These are phyloP conservation scores for Pachypeltis micranthus DNA, from an alignment of 1,140 invertebrate species.

Conservation along the genomic window DNA sequence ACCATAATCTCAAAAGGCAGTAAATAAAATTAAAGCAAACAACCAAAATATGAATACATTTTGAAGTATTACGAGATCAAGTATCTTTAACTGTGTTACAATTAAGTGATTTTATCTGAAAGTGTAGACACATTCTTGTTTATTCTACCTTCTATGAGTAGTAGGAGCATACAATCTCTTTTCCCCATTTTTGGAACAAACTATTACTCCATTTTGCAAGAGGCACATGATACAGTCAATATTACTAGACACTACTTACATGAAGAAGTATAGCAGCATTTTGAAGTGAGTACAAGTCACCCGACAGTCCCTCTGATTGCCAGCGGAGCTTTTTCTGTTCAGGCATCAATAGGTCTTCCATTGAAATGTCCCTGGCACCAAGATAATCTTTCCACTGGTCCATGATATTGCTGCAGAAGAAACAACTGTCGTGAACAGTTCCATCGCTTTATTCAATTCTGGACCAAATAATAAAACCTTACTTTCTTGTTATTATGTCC, in stretches of 20 bases:
- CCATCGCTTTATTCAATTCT: not conserved
- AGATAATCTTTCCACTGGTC: not conserved
- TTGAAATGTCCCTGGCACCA: conserved; percentile 40
- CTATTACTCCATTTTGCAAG: not conserved
- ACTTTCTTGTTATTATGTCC: not conserved
- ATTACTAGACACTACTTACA: too few relatives aligned
- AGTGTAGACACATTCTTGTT: too few relatives aligned
- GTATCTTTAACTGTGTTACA: too few relatives aligned
- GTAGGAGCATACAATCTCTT: too few relatives aligned
- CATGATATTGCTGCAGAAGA: not conserved
- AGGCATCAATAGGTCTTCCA: conserved; percentile 53
- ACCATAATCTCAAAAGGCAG: too few relatives aligned
- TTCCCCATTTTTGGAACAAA: too few relatives aligned
- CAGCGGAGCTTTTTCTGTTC: conserved; percentile 75
- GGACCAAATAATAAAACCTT: not conserved
- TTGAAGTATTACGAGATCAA: too few relatives aligned
- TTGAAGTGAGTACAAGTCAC: conserved; percentile 65
- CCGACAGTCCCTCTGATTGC: conserved; percentile 72
- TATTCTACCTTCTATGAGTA: too few relatives aligned
- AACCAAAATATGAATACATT: too few relatives aligned
- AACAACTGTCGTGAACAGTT: not conserved
- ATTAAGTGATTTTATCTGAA: too few relatives aligned
- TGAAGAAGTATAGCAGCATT: conserved; percentile 70
- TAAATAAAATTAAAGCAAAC: too few relatives aligned
- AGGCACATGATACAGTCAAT: not conserved